Evolutionary conservation across 2,888 invertebrate genomes (phyloP), one percentile per base, ranked within the genome.

Genomic region (Brassicogethes aeneus): DNA sequence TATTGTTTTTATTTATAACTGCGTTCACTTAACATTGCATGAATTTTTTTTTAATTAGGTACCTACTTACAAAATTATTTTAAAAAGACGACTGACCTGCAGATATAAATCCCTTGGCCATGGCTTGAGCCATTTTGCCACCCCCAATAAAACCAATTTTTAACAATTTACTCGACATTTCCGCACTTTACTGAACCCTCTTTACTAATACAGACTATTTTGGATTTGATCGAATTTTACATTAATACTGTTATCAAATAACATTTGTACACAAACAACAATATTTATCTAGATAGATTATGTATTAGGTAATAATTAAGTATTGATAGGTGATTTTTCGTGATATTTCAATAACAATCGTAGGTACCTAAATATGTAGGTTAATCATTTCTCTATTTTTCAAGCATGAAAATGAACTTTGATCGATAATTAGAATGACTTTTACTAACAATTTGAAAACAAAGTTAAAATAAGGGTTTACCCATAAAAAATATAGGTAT

Each of bases 61-160:
- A 23, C 23, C 23, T 7, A n/a, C n/a, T n/a, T n/a, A n/a, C n/a
- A n/a, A n/a, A n/a, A n/a, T n/a, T n/a, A n/a, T n/a, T n/a, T n/a
- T n/a, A n/a, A 39, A 17, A 41, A 34, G 34, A 37, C 13, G 33
- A 55, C 59, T 70, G 71, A 89, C 92, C 92, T 59, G 90, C 81
- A 41, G 82, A 75, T 57, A 93, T 82, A 55, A 94, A 87, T 47
- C 93, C 93, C 64, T 86, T 86, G 5, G 90, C 91, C 61, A 94
- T 71, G 0, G 93, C 92, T 60, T 89, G 90, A 0, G 93, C 94
- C 79, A 94, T 82, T 63, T 85, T 86, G 10, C 94, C 94, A 17
- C 89, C 92, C 2, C 94, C 94, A 34, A 94, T 76, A 63, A 94
- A 93, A 2, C 94, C 94, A 53, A 94, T 85, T 70, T 80, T 83